These are phyloP conservation scores for Camponotus pennsylvanicus DNA, from an alignment of 1,140 invertebrate genomes.

Conservation along the genomic window DNA sequence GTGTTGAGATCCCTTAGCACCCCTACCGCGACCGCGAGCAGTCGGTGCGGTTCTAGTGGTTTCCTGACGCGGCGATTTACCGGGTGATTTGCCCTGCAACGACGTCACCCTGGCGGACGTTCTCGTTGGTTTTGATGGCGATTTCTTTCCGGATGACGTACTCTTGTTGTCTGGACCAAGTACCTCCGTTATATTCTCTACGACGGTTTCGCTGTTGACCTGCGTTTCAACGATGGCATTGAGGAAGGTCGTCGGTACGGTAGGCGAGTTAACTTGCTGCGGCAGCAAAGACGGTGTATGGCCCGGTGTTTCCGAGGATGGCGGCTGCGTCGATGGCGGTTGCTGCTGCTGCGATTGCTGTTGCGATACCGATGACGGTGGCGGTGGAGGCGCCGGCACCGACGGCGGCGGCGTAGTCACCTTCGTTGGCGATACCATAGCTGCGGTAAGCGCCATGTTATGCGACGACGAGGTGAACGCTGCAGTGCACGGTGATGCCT, in stretches of 20 bases:
- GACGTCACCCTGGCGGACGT: conserved; percentile 88
- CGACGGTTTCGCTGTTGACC: conserved; percentile 34
- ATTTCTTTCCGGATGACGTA: conserved; percentile 87
- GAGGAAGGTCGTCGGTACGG: conserved; percentile 68
- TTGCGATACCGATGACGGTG: conserved; percentile 55
- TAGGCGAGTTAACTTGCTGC: conserved; percentile 55
- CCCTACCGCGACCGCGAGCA: conserved; percentile 79
- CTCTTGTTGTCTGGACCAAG: conserved; percentile 67
- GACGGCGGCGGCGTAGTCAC: conserved; percentile 73
- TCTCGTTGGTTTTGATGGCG: conserved; percentile 89
- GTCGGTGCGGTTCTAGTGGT: conserved; percentile 55
- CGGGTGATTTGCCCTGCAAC: conserved; percentile 90
- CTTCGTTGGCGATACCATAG: conserved; percentile 89
- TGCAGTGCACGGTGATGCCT: conserved; percentile 89
- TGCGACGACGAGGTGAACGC: conserved; percentile 92
- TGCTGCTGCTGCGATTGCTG: conserved; percentile 78
- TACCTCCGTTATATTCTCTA: conserved; percentile 58
- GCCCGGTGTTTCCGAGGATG: conserved; percentile 8
- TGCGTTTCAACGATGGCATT: conserved; percentile 61
- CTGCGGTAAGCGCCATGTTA: conserved; percentile 92
- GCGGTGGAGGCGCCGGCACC: conserved; percentile 4
- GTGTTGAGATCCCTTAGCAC: conserved; percentile 86
- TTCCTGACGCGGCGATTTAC: conserved; percentile 90
- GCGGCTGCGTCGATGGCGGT: neutral
- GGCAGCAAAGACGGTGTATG: conserved; percentile 9